Evolutionary conservation across 2,888 invertebrate species (phyloP).

Genomic region (Caenorhabditis japonica): DNA sequence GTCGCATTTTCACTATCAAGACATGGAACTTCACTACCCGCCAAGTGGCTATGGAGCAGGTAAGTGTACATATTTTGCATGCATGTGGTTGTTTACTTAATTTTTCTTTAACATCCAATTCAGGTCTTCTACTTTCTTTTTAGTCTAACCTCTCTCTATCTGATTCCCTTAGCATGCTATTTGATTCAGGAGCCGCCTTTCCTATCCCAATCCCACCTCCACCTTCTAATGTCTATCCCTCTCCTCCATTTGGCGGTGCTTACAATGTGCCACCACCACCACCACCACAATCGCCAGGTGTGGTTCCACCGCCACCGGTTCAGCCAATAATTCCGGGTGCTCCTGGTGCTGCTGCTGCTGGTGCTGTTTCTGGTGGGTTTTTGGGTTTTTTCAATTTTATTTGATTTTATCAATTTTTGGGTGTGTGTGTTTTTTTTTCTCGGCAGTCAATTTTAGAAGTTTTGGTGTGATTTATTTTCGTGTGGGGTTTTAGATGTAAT

Average conservation of each 20-base stretch:
- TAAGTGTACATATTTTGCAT: conserved; percentile 11
- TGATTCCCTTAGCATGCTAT: no score
- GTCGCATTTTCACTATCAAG: conserved; percentile 9
- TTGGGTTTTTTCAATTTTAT: not conserved
- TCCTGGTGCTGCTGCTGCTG: conserved; percentile 18
- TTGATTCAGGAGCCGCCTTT: no score
- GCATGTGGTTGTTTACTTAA: not conserved
- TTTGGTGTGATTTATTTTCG: no score
- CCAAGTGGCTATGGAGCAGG: conserved; percentile 15
- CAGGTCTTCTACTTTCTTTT: conserved; percentile 39
- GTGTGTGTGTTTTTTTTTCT: no score
- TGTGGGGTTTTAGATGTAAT: no score
- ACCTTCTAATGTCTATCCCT: conserved; percentile 52
- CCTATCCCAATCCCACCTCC: no score
- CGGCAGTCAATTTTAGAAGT: no score
- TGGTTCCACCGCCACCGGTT: conserved; percentile 22
- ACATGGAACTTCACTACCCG: conserved; percentile 8
- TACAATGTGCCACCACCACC: conserved; percentile 34
- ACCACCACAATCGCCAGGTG: no score
- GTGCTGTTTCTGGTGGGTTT: conserved; percentile 2
- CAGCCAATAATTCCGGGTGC: conserved; percentile 6
- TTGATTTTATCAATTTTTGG: no score
- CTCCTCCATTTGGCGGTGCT: conserved; percentile 46
- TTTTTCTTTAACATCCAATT: conserved; percentile 32
- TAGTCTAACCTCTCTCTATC: conserved; percentile 51